phyloP scores from a whole-genome alignment of 2,113 vertebrate genomes.

The Clarias gariepinus region DNA sequence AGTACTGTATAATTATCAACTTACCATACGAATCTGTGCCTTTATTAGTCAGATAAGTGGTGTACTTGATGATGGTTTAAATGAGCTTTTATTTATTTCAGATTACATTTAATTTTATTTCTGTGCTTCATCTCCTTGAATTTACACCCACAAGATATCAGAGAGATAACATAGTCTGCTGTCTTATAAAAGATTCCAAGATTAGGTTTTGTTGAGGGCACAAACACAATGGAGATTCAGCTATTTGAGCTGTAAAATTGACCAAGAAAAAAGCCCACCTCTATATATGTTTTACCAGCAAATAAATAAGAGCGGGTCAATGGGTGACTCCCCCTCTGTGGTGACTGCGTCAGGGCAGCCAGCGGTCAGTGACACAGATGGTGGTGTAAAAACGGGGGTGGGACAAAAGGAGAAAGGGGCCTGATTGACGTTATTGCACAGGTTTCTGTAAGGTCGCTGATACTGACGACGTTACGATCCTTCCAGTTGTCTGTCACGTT shows the following conservation, averaged over 20 bases:
- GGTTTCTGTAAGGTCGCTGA: background rate
- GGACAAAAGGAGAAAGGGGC: background rate
- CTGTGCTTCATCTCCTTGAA: background rate
- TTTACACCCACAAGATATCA: background rate
- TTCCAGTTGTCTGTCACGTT: background rate
- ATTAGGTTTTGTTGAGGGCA: background rate
- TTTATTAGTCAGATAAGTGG: background rate
- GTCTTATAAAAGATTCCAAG: background rate
- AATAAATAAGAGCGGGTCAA: background rate
- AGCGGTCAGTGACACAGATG: slow-evolving; percentile 28
- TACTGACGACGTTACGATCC: background rate
- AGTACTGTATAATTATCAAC: no score
- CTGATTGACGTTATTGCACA: background rate
- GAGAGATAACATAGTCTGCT: background rate
- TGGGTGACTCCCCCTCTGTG: background rate
- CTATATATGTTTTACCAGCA: background rate
- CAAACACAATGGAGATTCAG: background rate
- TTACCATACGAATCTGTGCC: no score
- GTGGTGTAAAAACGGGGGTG: background rate
- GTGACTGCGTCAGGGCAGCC: slow-evolving; percentile 13
- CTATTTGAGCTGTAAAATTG: background rate
- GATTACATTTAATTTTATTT: background rate
- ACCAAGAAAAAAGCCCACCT: background rate
- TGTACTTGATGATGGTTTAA: background rate
- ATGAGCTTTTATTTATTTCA: background rate